Evolutionary conservation across 1,140 invertebrate species (phyloP), one percentile per base, ranked within the genome.

Genomic region (Caerostris darwini): DNA sequence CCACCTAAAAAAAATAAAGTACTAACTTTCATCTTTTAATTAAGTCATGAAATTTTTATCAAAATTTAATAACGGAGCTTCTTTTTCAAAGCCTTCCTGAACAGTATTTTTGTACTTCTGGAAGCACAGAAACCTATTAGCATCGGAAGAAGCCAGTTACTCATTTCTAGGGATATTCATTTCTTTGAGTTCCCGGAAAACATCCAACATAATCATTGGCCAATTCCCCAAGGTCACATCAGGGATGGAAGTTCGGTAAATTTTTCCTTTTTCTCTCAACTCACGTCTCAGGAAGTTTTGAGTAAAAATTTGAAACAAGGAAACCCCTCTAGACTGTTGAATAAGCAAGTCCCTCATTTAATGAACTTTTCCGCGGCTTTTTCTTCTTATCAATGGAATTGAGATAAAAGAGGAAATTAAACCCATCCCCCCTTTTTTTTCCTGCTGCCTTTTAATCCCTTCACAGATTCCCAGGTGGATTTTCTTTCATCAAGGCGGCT

Each of bases 161-260:
- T 82, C 69, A 53, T 91, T 81, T 91, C 69, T 81, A 34, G 10
- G 58, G 61, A 12, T 83, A 77, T 77, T 77, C 69, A 77, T 77
- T 77, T 77, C 61, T 64, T 64, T 64, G 14, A 17, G 61, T 17
- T 17, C 61, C n/a, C 69, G 7, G 53, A 56, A 90, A 90, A 71
- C 89, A 81, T 34, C 56, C 53, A 58, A 82, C 89, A 82, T 81
- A 56, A 91, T 91, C 71, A 81, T 77, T 82, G 57, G 12, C 57
- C 17, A 53, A 91, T 81, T 91, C 89, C 89, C 89, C 19, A 59
- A 58, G 67, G 89, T 82, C 69, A 91, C 89, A 91, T 91, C 89
- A 91, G 56, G 57, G 17, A 59, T 64, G 34, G 82, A 91, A 54
- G 54, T 77, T 69, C 17, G 54, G 34, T 6, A 14, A 12, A 34